Evolutionary conservation across 1,140 invertebrate genomes (phyloP), one percentile per base, ranked within the genome.

Genomic region (Apocrypta bakeri): DNA sequence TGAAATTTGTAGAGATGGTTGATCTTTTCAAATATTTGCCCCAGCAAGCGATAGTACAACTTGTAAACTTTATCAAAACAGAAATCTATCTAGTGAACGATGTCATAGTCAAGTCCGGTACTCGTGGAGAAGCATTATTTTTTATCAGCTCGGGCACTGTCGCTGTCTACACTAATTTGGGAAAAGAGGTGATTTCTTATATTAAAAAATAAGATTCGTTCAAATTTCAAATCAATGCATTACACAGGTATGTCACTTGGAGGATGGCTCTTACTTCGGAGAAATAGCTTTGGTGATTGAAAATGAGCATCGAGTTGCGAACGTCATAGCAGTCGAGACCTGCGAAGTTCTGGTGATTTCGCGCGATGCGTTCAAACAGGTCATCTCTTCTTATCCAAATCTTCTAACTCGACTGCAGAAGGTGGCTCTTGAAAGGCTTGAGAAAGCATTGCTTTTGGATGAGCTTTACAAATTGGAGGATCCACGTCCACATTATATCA

Each of bases 311-410:
- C 89, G 92, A 48, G 89, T 91, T 0, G 92, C 92, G 0, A 94
- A 89, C 24, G 89, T 94, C 0, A 84, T 93, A 3, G 93, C 94
- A 0, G 88, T 94, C 37, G 94, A 94, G 88, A 94, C 91, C 40
- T 92, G 93, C 24, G 93, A 94, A 84, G 83, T 94, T 14, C 93
- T 92, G 73, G 84, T 91, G 2, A 75, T 95, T 6, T 86, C 92
- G 12, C 90, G 91, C 29, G 87, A 84, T 6, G 88, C 93, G 69
- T 94, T 94, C 83, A 86, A 89, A 83, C 87, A 87, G 72, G 79
- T 88, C 6, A 86, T 92, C 12, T 61, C 71, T 0, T 73, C 84
- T 0, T 88, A 90, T 85, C 88, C 89, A 1, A 87, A 88, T 74
- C 61, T 92, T 4, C 29, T 90, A 1, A 87, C 83, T 73, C 85